Conservation (phyloP, 2,797 vertebrate species). For the Molossus molossus region DNA sequence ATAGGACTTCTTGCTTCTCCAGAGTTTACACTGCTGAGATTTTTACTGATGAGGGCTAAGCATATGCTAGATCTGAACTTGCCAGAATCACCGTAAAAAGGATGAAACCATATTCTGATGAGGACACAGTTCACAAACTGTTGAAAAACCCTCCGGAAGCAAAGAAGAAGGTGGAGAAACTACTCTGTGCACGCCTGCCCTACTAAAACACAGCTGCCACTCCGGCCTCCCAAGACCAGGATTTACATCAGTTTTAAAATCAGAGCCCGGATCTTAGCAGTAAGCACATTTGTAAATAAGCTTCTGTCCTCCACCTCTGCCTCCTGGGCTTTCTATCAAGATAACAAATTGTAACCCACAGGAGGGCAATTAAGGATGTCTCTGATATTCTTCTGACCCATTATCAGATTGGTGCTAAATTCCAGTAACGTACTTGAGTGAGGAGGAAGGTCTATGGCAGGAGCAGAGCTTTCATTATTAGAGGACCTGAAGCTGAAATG, state of each 20-base stretch:
- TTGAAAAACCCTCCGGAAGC: not conserved
- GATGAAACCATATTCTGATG: not conserved
- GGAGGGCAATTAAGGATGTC: not conserved
- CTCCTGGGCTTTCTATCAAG: not conserved
- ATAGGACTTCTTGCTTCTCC: not conserved
- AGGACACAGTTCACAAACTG: not conserved
- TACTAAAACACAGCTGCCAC: not conserved
- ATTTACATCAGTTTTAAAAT: not conserved
- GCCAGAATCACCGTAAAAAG: not conserved
- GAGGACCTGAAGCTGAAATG: not conserved
- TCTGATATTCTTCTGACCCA: not conserved
- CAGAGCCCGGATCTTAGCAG: not conserved
- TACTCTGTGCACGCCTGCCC: fast-evolving
- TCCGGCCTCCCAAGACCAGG: not conserved
- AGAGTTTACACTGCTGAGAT: not conserved
- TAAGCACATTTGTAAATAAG: slow-evolving; percentile 32
- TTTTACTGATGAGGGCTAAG: not conserved
- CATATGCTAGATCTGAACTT: not conserved
- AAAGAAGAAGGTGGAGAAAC: not conserved
- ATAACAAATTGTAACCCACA: not conserved
- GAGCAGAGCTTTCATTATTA: not conserved
- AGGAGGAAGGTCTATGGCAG: not conserved
- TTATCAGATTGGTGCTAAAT: not conserved
- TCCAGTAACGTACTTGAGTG: not conserved
- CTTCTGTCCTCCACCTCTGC: not conserved